These are phyloP conservation scores for Thereuonema tuberculata DNA, from an alignment of 1,140 invertebrate species.

Conservation along the genomic window DNA sequence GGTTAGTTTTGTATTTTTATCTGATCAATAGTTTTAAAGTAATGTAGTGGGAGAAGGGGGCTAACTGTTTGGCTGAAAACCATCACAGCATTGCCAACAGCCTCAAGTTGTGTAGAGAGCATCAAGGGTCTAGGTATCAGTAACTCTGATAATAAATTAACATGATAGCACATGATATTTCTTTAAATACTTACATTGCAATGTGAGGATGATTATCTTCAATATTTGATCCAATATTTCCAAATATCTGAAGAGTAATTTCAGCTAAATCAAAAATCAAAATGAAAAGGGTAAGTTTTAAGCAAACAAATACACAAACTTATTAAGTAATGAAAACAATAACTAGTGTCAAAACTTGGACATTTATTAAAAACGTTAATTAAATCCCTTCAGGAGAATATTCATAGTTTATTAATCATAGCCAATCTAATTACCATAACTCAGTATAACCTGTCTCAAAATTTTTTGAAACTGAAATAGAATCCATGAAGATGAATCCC, in stretches of 20 bases:
- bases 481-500: too few species aligned
- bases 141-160: neutral
- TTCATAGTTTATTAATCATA: too few species aligned
- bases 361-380: too few species aligned
- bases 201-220: conserved; percentile 26
- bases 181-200: conserved; percentile 25
- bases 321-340: conserved; percentile 19
- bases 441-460: too few species aligned
- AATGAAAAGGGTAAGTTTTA: neutral
- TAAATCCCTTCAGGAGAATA: too few species aligned
- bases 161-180: neutral
- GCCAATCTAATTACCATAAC: too few species aligned
- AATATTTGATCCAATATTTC: conserved; percentile 30
- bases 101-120: too few species aligned
- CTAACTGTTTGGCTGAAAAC: neutral
- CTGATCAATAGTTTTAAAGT: neutral
- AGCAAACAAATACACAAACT: neutral
- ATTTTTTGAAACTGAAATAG: too few species aligned
- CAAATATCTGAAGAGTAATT: conserved; percentile 34
- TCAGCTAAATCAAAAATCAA: conserved; percentile 44
- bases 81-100: neutral
- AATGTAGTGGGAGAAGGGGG: neutral
- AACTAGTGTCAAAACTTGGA: too few species aligned
- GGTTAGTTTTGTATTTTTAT: neutral
- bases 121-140: neutral